phyloP scores from a whole-genome alignment of 2,888 invertebrate species.

The Onchidella celtica region DNA sequence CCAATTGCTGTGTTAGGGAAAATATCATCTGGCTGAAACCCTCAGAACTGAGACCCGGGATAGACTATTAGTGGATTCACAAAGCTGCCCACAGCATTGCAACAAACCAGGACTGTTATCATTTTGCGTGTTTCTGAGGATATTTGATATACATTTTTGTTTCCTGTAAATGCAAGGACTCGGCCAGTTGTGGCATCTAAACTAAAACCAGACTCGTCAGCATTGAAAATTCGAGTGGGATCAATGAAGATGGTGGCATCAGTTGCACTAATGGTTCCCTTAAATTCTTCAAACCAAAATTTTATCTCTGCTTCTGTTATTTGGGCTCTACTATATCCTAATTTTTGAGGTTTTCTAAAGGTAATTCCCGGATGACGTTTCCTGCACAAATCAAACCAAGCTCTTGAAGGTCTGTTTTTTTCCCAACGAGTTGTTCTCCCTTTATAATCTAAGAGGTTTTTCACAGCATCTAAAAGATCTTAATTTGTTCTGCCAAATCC shows the following conservation, averaged over 20 bases:
- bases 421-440: background rate
- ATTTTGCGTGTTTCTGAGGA: background rate
- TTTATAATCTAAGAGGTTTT: background rate
- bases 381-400: background rate
- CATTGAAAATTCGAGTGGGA: conserved; percentile 6
- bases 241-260: conserved; percentile 21
- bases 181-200: background rate
- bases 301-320: background rate
- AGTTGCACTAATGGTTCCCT: background rate
- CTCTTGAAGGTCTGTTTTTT: background rate
- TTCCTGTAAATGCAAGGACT: background rate
- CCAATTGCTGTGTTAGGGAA: background rate
- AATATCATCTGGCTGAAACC: conserved; percentile 15
- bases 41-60: conserved; percentile 21
- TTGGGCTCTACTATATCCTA: conserved; percentile 3
- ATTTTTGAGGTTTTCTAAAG: background rate
- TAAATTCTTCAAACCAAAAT: conserved; percentile 4
- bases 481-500: background rate
- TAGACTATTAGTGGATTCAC: conserved; percentile 16
- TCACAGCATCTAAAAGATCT: background rate
- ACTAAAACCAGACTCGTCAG: conserved; percentile 18
- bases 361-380: background rate
- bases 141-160: conserved; percentile 25
- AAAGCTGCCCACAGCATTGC: conserved; percentile 12
- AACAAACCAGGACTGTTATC: conserved; percentile 28